phyloP scores from a whole-genome alignment of 2,113 vertebrate species.

The Corvus hawaiiensis region DNA sequence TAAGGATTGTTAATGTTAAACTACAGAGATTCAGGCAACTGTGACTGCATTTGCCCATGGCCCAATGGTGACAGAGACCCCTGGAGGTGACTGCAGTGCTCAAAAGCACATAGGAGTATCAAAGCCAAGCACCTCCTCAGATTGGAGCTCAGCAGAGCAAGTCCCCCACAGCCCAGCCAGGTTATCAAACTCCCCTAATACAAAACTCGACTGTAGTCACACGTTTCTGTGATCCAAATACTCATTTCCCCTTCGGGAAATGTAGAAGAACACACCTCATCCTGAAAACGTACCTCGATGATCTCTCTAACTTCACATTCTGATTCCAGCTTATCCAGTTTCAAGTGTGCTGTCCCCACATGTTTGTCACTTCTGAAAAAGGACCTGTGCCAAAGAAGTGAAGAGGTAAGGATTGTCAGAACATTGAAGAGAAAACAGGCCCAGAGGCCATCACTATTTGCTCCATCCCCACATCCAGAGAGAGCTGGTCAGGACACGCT shows the following conservation, averaged over 20 bases:
- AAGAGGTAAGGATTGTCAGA: not conserved
- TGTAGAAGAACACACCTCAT: not conserved
- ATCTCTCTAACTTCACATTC: conserved; percentile 95
- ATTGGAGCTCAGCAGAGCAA: not conserved
- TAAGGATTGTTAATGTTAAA: rapidly evolving
- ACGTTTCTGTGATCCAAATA: rapidly evolving
- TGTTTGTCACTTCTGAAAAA: conserved; percentile 95
- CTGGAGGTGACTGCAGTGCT: not conserved
- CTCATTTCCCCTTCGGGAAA: not conserved
- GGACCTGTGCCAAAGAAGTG: conserved; percentile 72
- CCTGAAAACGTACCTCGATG: conserved; percentile 76
- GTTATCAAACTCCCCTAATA: not conserved
- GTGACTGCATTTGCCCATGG: rapidly evolving
- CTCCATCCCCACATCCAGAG: not conserved
- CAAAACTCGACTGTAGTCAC: not conserved
- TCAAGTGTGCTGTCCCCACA: conserved; percentile 86
- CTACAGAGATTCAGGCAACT: not conserved
- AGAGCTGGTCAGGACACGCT: not conserved
- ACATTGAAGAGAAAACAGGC: not conserved
- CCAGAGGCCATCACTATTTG: not conserved
- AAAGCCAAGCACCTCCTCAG: not conserved
- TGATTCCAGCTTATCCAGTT: conserved; percentile 89
- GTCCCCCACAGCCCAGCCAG: not conserved
- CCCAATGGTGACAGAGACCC: not conserved
- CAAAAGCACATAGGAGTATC: not conserved